These are phyloP conservation scores for Sterrhoptilus dennistouni DNA, from an alignment of 2,113 vertebrate genomes.

Conservation along the genomic window DNA sequence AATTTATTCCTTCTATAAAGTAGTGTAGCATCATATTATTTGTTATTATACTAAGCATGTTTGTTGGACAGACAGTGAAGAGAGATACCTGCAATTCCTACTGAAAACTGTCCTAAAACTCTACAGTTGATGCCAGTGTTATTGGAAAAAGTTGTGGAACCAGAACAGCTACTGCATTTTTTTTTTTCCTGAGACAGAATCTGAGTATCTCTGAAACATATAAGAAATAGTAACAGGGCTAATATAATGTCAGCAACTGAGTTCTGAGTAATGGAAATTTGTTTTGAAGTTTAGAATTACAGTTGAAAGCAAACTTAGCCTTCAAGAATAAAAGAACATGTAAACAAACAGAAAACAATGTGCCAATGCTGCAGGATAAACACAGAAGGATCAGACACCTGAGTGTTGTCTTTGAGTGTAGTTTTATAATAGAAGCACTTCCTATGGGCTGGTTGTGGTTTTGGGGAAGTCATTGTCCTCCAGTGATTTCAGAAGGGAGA, in stretches of 20 bases:
- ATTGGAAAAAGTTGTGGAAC: neutral
- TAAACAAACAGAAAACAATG: neutral
- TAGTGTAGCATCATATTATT: neutral
- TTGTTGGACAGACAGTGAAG: neutral
- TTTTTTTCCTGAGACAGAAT: neutral
- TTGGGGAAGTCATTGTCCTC: neutral
- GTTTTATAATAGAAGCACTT: neutral
- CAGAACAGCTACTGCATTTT: neutral
- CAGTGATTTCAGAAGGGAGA: neutral
- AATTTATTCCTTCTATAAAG: neutral
- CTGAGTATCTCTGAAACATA: neutral
- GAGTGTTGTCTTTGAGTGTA: neutral
- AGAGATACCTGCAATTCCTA: neutral
- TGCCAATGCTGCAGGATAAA: neutral
- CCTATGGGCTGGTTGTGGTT: neutral
- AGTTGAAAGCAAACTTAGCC: neutral
- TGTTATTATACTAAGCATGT: accelerated
- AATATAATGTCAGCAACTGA: neutral
- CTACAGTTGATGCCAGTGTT: neutral
- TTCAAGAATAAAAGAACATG: neutral
- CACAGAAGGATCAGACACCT: neutral
- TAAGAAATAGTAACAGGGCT: neutral
- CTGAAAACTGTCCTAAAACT: neutral
- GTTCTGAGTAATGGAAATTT: neutral
- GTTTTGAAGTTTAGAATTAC: neutral